Base-by-base conservation (phyloP, 2,113 vertebrate species). In the Sander vitreus region DNA sequence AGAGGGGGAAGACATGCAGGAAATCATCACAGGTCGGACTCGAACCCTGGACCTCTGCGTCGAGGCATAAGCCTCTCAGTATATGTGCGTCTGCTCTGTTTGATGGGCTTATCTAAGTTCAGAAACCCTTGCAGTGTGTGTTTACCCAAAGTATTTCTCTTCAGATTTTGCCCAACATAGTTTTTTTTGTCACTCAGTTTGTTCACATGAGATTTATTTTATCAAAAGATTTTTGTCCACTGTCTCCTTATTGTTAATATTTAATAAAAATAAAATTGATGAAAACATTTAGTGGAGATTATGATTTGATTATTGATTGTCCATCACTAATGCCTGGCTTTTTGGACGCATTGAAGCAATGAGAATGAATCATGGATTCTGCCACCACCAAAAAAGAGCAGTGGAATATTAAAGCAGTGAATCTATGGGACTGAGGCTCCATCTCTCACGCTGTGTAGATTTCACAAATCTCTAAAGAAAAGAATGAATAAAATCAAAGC, bases 181-280 rank as follows among this genome's bases (percentile, higher is more conserved):
- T 67, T 84, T 87, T 74, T 66, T 85, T 73, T 57, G 43, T 77
- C 71, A 85, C 47, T 16, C 72, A 23, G 68, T 80, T 84, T 88
- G 67, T 86, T 90, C 88, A 80, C 59, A 76, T 60, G 27, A 67
- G 27, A 82, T 65, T 65, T 76, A 76, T 90, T 91, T 83, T 77
- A 69, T 76, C 71, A 63, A 88, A 75, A 55, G 18, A 79, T 86
- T 86, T 90, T 78, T 87, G 77, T 86, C 81, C 81, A 81, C 72
- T 67, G 79, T 87, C 74, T 87, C 72, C 71, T 81, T 74, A 76
- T 78, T 83, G 83, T 83, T 86, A 78, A 82, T 91, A 91, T 88
- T 90, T 91, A 89, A 86, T 89, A 87, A 59, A 71, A 91, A 88
- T 93, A 88, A 92, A 93, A 82, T 30, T 25, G 33, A 70, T 53